These are phyloP conservation scores for Pampusana beccarii DNA, from an alignment of 2,113 vertebrate species.

Conservation along the genomic window DNA sequence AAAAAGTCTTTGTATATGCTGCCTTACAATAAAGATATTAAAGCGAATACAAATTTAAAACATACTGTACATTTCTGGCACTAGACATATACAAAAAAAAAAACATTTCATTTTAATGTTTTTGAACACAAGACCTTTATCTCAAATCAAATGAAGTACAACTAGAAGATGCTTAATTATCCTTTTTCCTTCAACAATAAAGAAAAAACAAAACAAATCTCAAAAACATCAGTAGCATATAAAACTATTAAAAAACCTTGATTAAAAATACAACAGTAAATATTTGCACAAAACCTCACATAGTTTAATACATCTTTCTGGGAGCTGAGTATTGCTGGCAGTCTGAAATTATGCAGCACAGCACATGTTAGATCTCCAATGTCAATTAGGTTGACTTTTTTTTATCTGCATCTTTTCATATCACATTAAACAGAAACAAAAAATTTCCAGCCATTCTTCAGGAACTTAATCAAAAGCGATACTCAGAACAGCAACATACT, in stretches of 20 bases:
- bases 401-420: background rate
- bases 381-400: background rate
- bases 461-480: background rate
- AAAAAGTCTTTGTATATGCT: background rate
- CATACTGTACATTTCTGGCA: background rate
- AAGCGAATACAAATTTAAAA: background rate
- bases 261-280: background rate
- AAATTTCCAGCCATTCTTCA: background rate
- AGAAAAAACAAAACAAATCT: background rate
- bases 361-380: background rate
- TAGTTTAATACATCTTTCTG: background rate
- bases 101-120: background rate
- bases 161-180: background rate
- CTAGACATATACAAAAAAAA: background rate
- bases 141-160: background rate
- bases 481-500: background rate
- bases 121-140: background rate
- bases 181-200: background rate
- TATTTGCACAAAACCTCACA: background rate
- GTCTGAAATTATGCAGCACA: background rate
- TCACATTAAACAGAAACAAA: background rate
- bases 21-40: background rate
- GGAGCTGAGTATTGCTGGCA: background rate
- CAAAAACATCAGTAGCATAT: background rate
- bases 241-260: background rate